Percentiles rank a stretch among this genome's conserved stretches.
phyloP scores from a whole-genome alignment of 2,888 invertebrate species.

The Calameuta pallipes region DNA sequence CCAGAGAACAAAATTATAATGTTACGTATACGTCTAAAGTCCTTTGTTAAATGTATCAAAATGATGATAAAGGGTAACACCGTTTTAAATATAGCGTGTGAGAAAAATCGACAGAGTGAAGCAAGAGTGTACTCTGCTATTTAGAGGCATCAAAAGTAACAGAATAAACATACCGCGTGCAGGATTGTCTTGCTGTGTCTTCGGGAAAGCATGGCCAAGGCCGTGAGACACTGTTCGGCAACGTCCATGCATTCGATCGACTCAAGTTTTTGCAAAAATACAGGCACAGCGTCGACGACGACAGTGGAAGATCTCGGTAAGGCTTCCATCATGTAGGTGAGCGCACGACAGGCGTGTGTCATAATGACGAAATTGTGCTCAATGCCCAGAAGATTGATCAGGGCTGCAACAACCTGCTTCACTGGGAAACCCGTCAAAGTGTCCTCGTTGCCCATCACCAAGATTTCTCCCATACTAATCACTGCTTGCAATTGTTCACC shows the following conservation, averaged over 20 bases:
- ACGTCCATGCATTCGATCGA: conserved; percentile 99
- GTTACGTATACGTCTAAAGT: background rate
- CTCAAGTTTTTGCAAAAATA: conserved; percentile 95
- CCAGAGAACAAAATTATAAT: background rate
- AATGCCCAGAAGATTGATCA: conserved; percentile 91
- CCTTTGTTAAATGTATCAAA: background rate
- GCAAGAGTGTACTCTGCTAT: background rate
- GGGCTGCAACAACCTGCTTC: conserved; percentile 95
- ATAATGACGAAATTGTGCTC: conserved; percentile 99
- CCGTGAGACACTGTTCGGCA: conserved; percentile 97
- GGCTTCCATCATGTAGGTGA: conserved; percentile 99
- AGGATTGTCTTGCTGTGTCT: conserved; percentile 97
- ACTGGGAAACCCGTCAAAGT: conserved; percentile 98
- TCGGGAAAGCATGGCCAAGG: conserved; percentile 95
- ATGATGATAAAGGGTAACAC: background rate
- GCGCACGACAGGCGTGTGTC: conserved; percentile 98
- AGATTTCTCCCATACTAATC: conserved; percentile 97
- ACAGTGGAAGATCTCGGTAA: conserved; percentile 95
- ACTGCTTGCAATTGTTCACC: conserved; percentile 96
- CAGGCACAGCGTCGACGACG: conserved; percentile 96
- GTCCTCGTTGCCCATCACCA: conserved; percentile 99
- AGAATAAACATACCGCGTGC: conserved; percentile 77
- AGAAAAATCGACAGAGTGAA: background rate
- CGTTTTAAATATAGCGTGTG: background rate
- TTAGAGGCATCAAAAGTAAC: background rate